phyloP scores from a whole-genome alignment of 1,140 invertebrate genomes.

The Aethina tumida region DNA sequence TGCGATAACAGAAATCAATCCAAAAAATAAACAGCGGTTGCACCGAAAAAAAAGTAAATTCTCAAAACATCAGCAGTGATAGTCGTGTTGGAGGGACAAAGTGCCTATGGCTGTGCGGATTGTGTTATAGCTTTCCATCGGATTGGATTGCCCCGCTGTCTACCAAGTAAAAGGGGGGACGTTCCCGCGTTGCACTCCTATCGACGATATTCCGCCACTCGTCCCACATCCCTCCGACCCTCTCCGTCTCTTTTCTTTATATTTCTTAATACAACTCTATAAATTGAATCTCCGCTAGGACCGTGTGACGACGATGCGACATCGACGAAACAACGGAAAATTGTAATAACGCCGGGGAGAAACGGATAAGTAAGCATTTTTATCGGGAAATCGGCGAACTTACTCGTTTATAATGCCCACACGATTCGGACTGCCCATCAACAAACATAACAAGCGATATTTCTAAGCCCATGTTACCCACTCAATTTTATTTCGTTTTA shows the following conservation, averaged over 20 bases:
- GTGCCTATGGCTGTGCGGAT: constrained; percentile 8
- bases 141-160: constrained; percentile 21
- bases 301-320: constrained; percentile 7
- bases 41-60: too few species aligned
- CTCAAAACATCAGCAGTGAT: constrained; percentile 2
- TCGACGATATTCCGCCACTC: neutral
- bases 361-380: too few species aligned
- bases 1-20: too few species aligned
- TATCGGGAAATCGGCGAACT: too few species aligned
- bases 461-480: too few species aligned
- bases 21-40: too few species aligned
- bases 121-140: constrained; percentile 19
- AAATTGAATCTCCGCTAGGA: constrained; percentile 17
- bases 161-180: constrained; percentile 18
- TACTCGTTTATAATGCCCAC: too few species aligned
- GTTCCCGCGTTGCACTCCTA: constrained; percentile 6
- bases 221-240: constrained; percentile 1
- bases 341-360: constrained; percentile 16
- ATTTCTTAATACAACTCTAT: constrained; percentile 15
- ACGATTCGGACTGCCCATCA: too few species aligned
- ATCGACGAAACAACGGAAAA: constrained; percentile 17
- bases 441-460: too few species aligned
- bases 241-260: constrained; percentile 10
- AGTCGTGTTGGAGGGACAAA: constrained; percentile 1
- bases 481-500: too few species aligned